Evolutionary conservation across 2,113 vertebrate genomes (phyloP).

Genomic region (Pseudorectes ferrugineus): DNA sequence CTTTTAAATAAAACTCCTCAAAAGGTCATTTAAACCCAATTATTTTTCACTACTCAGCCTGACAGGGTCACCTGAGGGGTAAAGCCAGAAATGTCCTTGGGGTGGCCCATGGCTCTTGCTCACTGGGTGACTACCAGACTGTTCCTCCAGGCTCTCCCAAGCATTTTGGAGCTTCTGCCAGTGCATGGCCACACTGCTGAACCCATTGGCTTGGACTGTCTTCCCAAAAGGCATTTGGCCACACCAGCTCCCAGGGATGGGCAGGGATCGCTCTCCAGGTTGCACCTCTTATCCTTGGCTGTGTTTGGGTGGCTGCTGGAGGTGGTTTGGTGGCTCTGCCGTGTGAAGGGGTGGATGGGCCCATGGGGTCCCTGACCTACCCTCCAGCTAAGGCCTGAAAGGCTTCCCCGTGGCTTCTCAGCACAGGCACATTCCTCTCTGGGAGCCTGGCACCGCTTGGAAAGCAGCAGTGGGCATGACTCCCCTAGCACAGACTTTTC

Average conservation of each 20-base stretch:
- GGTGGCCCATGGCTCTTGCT: background rate
- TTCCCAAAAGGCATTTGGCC: background rate
- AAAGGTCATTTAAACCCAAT: background rate
- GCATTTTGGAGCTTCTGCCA: background rate
- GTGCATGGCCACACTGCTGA: background rate
- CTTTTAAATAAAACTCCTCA: background rate
- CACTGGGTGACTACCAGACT: background rate
- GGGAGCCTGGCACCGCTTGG: background rate
- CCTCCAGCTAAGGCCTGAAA: background rate
- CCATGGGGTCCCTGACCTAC: background rate
- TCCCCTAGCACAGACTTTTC: background rate
- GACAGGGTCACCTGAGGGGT: background rate
- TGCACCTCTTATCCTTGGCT: background rate
- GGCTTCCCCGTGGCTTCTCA: background rate
- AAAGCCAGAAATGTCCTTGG: background rate
- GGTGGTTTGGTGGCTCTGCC: background rate
- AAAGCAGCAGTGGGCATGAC: rapidly evolving
- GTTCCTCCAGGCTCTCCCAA: background rate
- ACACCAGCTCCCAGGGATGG: background rate
- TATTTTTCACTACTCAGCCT: background rate
- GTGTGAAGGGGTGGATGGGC: background rate
- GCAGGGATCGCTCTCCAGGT: background rate
- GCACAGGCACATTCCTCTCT: background rate
- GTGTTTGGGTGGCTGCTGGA: background rate
- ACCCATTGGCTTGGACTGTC: background rate